Evolutionary conservation across 2,888 invertebrate genomes (phyloP).

Genomic region (Tenthredo distinguenda): DNA sequence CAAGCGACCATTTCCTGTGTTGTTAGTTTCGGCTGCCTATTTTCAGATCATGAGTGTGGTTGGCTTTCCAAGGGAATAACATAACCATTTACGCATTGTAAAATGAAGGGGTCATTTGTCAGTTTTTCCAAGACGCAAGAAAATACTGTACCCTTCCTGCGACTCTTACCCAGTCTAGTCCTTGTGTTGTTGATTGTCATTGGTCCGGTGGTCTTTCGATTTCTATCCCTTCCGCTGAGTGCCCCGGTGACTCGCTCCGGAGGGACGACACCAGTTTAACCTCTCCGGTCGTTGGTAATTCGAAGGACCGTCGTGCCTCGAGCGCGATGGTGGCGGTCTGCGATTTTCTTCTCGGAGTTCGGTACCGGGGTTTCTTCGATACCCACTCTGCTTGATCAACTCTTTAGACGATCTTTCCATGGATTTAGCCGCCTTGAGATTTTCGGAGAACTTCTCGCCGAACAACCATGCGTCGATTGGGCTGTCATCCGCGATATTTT

Average conservation of each 20-base stretch:
- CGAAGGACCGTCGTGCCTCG: constrained; percentile 1
- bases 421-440: constrained; percentile 52
- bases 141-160: constrained; percentile 20
- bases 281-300: constrained; percentile 32
- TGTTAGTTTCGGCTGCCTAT: neutral
- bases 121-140: constrained; percentile 37
- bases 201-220: constrained; percentile 53
- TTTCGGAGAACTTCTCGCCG: constrained; percentile 54
- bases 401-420: constrained; percentile 54
- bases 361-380: constrained; percentile 35
- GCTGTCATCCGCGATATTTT: constrained; percentile 53
- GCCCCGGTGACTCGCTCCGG: constrained; percentile 54
- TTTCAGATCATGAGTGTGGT: constrained; percentile 14
- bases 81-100: constrained; percentile 51
- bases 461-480: constrained; percentile 49
- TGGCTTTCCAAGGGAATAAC: constrained; percentile 44
- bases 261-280: constrained; percentile 54
- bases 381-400: constrained; percentile 40
- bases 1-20: constrained; percentile 49
- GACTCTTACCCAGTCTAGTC: constrained; percentile 53
- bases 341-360: constrained; percentile 48
- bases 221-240: constrained; percentile 56
- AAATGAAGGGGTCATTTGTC: constrained; percentile 42
- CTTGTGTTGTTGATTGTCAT: constrained; percentile 50
- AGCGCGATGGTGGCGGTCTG: constrained; percentile 9